These are phyloP conservation scores for Eulemur macaco DNA, from an alignment of 2,113 vertebrate species.

Conservation along the genomic window DNA sequence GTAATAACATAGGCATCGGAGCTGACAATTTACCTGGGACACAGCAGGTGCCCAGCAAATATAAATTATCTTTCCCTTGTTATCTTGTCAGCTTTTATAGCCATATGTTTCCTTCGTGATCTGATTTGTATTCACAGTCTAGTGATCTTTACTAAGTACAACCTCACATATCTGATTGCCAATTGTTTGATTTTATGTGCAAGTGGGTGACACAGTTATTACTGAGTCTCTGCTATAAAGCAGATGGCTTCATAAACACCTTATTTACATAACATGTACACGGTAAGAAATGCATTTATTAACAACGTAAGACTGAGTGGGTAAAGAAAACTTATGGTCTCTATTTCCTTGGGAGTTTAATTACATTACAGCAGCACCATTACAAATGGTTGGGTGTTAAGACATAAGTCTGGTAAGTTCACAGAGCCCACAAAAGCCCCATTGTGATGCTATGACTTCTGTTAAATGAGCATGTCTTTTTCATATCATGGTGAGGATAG, in stretches of 20 bases:
- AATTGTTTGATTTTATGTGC: neutral
- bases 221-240: neutral
- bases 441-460: neutral
- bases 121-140: conserved; percentile 7
- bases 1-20: neutral
- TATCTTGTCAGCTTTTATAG: neutral
- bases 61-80: neutral
- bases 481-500: neutral
- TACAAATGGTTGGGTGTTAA: neutral
- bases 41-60: neutral
- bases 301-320: neutral
- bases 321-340: neutral
- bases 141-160: neutral
- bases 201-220: neutral
- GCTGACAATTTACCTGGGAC: no score
- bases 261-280: conserved; percentile 15
- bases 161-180: neutral
- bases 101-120: neutral
- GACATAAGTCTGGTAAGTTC: neutral
- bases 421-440: neutral
- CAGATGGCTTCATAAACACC: conserved; percentile 7
- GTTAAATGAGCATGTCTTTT: neutral
- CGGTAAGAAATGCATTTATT: neutral
- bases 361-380: neutral
- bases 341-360: neutral